Evolutionary conservation across 2,797 vertebrate genomes (phyloP), one percentile per base, ranked within the genome.

Genomic region (Falco biarmicus): DNA sequence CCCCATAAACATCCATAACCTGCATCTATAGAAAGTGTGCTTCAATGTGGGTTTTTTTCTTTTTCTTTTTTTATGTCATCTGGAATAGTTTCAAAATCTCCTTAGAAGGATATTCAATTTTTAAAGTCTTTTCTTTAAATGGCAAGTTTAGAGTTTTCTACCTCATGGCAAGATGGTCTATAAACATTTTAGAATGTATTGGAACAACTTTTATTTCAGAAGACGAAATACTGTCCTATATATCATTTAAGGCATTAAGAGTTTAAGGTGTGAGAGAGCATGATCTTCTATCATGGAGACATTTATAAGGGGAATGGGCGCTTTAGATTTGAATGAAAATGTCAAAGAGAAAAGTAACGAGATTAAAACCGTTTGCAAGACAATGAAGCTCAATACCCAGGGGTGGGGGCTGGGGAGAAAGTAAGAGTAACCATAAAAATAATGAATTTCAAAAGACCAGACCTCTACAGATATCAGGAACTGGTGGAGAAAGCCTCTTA

Each of bases 241-340:
- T 43, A 56, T 60, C 53, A 75, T 56, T 64, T 63, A 74, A 83
- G 34, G 15, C 76, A 13, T 78, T 82, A 76, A 48, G 59, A 82
- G 39, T 83, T 54, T 25, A 81, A 66, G 26, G 12, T 51, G 13
- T 78, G 53, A 86, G 37, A 84, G 81, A 43, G 15, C 68, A 89
- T 20, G 7, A 26, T 68, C 31, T 89, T 45, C 43, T 71, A 17
- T 71, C 31, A 53, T 16, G 28, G 10, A 78, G 53, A 64, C 61
- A 56, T 75, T 88, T 81, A 41, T 37, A 39, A 90, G 24, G 21
- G 50, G 59, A 84, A 70, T 57, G 41, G 9, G 22, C 84, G 29
- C 41, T 90, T 95, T 68, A 86, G 45, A 78, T 91, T 43, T 76
- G 71, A 87, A 87, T 82, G 51, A 94, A 96, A 87, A 92, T 32